Base-by-base conservation (phyloP, 2,888 invertebrate species). In the Mythimna albipuncta region DNA sequence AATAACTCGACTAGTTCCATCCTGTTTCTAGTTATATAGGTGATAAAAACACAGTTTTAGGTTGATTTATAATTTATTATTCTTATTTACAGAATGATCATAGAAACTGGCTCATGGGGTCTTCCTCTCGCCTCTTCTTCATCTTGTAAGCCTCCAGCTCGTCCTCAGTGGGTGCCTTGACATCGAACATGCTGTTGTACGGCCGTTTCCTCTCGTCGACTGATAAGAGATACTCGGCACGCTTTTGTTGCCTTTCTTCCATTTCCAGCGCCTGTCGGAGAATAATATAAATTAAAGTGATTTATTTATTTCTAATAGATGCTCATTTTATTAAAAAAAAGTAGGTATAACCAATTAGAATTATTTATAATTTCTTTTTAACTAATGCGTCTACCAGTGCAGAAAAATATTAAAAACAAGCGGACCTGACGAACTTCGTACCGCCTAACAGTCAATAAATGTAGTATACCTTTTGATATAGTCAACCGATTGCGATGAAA, bases 91-190 rank as follows among this genome's bases (percentile, higher is more conserved):
- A 69, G 2, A 54, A 70, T 74, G 59, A 79, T 88, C 87, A 94
- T 87, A 97, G 89, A 93, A 98, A 98, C 79, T 98, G 97, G 69
- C 97, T 97, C 99, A 99, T 99, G 0, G 99, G 99, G 96, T 99
- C 99, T 82, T 99, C 99, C 0, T 98, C 98, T 58, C 98, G 96
- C 69, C 97, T 96, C 69, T 98, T 97, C 92, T 99, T 99, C 96
- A 99, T 98, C 90, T 98, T 97, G 95, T 98, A 99, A 0, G 99
- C 99, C 92, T 99, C 99, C 91, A 99, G 97, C 92, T 99, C 99
- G 81, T 99, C 98, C 75, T 98, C 98, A 0, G 99, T 98, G 0
- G 99, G 99, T 76, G 97, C 98, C 86, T 98, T 98, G 0, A 97
- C 97, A 87, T 98, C 98, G 79, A 97, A 97, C 98, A 98, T 98